Evolutionary conservation across 2,113 vertebrate genomes (phyloP).

Genomic region (Grus americana): DNA sequence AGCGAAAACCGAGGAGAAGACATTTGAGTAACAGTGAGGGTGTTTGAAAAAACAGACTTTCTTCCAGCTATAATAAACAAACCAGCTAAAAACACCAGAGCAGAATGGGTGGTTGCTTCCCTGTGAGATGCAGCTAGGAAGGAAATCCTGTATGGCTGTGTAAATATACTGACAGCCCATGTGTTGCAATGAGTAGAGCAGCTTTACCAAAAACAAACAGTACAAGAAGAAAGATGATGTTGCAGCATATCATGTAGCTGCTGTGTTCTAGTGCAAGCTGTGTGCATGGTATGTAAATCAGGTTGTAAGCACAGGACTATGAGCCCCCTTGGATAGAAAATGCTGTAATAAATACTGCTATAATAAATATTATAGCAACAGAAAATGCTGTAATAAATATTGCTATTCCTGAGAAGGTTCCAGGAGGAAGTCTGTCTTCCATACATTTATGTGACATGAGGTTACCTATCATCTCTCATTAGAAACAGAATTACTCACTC

Average conservation of each 20-base stretch:
- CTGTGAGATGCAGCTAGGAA: not conserved
- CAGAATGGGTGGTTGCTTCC: not conserved
- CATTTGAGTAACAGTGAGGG: not conserved
- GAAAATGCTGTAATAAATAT: not conserved
- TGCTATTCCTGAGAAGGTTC: not conserved
- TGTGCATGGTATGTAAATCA: not conserved
- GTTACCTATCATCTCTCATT: not conserved
- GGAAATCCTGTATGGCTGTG: not conserved
- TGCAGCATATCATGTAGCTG: not conserved
- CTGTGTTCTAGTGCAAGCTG: not conserved
- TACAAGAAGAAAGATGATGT: not conserved
- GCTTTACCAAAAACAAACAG: not conserved
- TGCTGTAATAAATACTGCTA: not conserved
- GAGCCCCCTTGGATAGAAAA: not conserved
- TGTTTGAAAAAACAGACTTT: not conserved
- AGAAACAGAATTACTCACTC: not conserved
- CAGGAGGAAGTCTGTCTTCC: not conserved
- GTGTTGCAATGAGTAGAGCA: not conserved
- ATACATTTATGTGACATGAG: not conserved
- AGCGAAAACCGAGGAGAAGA: not conserved
- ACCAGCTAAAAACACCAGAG: not conserved
- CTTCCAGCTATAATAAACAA: not conserved
- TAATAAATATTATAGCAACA: not conserved
- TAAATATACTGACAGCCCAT: not conserved
- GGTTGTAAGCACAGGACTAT: not conserved